A percentile compares a stretch with the other conserved stretches of the same genome.
These are phyloP conservation scores for Pseudeuparius sepicola DNA, from an alignment of 2,888 invertebrate genomes.

Conservation along the genomic window DNA sequence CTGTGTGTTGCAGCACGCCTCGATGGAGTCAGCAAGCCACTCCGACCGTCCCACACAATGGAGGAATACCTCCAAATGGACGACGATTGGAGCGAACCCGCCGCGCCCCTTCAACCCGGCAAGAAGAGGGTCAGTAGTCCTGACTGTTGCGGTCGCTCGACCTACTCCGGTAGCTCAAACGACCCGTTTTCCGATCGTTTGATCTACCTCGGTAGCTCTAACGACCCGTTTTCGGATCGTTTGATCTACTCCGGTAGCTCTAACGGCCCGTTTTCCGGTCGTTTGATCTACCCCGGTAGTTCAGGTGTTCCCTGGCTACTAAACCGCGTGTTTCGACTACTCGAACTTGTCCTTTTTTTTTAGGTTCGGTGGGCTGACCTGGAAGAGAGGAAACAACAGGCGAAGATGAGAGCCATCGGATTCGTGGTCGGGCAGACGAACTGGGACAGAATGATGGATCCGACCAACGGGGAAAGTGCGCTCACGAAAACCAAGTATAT, in stretches of 20 bases:
- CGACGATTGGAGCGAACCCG: conserved; percentile 63
- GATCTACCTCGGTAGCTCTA: too few relatives aligned
- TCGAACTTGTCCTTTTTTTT: too few relatives aligned
- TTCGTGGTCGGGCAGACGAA: conserved; percentile 96
- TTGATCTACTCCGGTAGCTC: too few relatives aligned
- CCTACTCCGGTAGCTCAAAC: too few relatives aligned
- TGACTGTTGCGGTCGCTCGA: too few relatives aligned
- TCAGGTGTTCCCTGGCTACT: too few relatives aligned
- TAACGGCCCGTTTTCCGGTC: too few relatives aligned
- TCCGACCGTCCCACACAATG: conserved; percentile 66
- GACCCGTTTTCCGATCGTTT: too few relatives aligned
- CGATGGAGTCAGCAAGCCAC: conserved; percentile 77
- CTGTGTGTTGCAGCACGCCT: conserved; percentile 66
- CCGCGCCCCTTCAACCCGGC: conserved; percentile 52
- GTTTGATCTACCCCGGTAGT: too few relatives aligned
- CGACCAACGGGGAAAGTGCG: conserved; percentile 77
- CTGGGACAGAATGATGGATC: conserved; percentile 93
- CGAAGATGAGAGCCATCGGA: conserved; percentile 88
- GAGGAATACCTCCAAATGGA: conserved; percentile 84
- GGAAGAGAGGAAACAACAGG: conserved; percentile 85
- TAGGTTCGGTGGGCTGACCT: conserved; percentile 98
- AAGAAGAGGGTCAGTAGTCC: conserved; percentile 87
- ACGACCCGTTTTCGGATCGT: too few relatives aligned
- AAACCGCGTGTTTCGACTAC: too few relatives aligned
- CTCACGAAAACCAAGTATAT: conserved; percentile 92